phyloP scores from a whole-genome alignment of 1,140 invertebrate species.

The Temnothorax curvispinosus region DNA sequence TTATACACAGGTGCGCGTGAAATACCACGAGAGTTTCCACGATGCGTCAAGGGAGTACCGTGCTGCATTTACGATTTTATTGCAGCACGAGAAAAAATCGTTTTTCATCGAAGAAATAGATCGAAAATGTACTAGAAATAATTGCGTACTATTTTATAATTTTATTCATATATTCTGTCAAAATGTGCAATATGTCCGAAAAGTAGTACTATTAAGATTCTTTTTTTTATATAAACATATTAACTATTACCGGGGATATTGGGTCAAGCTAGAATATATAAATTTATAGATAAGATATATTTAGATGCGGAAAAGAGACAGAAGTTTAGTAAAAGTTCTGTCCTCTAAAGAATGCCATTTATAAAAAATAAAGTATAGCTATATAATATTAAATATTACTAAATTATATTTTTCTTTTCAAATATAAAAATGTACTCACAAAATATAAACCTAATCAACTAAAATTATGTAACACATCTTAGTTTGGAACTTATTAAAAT shows the following conservation, averaged over 20 bases:
- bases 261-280: background rate
- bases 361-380: background rate
- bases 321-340: background rate
- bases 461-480: conserved; percentile 11
- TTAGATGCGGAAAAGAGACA: background rate
- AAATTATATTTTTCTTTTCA: background rate
- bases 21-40: conserved; percentile 22
- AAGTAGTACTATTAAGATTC: background rate
- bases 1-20: conserved; percentile 57
- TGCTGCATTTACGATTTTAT: background rate
- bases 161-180: background rate
- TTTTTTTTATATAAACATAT: background rate
- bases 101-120: background rate
- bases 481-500: background rate
- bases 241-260: background rate
- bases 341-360: background rate
- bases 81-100: background rate
- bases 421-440: background rate
- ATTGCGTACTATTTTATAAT: background rate
- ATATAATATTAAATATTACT: background rate
- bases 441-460: background rate
- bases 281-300: background rate
- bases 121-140: conserved; percentile 9
- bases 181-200: background rate
- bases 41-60: conserved; percentile 1